A percentile compares a stretch with the other conserved stretches of the same genome.
Conservation (phyloP, 2,888 invertebrate genomes). For the Schizotus pectinicornis region DNA sequence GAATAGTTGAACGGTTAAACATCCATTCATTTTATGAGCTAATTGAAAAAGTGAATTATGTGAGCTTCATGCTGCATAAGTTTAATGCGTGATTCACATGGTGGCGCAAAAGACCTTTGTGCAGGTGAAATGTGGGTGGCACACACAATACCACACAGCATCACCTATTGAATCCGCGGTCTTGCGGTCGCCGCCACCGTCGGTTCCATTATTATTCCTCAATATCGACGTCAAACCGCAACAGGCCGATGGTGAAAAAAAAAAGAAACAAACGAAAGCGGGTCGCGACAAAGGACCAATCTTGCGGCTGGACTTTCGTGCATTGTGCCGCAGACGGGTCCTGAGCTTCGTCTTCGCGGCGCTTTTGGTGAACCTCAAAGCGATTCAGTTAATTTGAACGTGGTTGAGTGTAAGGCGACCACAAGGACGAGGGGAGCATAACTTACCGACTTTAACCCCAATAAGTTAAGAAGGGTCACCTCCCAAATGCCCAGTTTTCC, state of each 20-base stretch:
- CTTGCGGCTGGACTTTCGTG: background rate
- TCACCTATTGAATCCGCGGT: constrained; percentile 6
- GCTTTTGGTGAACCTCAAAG: background rate
- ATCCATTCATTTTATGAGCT: constrained; percentile 22
- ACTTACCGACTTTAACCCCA: too few relatives aligned
- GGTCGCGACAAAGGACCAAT: background rate
- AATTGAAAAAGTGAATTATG: constrained; percentile 23
- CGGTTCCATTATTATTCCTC: constrained; percentile 9
- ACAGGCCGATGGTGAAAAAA: background rate
- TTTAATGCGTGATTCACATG: constrained; percentile 14
- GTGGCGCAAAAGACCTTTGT: constrained; percentile 2
- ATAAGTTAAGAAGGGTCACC: too few relatives aligned
- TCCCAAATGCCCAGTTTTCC: too few relatives aligned
- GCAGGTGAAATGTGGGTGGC: constrained; percentile 14
- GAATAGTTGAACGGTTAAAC: constrained; percentile 10
- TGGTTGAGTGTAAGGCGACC: background rate
- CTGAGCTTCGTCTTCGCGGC: background rate
- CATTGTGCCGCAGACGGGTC: background rate
- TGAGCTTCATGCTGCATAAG: constrained; percentile 24
- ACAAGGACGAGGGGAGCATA: too few relatives aligned
- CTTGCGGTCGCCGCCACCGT: constrained; percentile 8
- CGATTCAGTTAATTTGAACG: background rate
- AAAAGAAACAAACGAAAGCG: background rate
- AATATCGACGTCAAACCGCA: constrained; percentile 16
- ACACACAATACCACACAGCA: constrained; percentile 9